Base-by-base conservation (phyloP, 1,140 invertebrate species). In the Trichonephila clavata region DNA sequence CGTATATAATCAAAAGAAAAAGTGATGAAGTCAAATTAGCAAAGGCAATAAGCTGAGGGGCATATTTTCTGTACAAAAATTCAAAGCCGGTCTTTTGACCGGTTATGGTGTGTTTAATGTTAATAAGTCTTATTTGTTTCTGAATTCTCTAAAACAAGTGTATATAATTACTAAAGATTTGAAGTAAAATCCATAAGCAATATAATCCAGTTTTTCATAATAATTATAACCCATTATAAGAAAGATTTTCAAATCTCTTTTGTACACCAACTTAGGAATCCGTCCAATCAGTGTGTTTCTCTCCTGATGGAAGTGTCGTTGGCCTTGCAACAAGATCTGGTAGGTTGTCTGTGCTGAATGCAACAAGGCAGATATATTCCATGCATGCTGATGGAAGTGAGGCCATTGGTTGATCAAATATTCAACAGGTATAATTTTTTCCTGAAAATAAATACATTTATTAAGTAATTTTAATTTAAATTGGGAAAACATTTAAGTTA, bases 321-420 rank as follows among this genome's bases (percentile, higher is more conserved):
- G 97, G 98, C 3, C 97, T 99, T 83, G 98, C 98, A 65, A 97
- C 97, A 92, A 96, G 97, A 59, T 97, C 96, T 80, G 98, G 98
- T 8, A 97, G 97, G 95, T 99, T 98, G 98, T 96, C 98, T 94
- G 97, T 98, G 2, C 97, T 98, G 95, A 98, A 99, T 95, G 97
- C 98, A n/a, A 97, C 98, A 0, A 95, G 98, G 60, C 98, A 99
- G 95, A 96, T 98, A 77, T 96, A 98, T 81, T 97, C 97, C 77
- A 96, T 97, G 94, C 97, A 98, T 95, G 97, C 96, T 1, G 98
- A 98, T 95, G 98, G 98, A 94, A 96, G 95, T 84, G 97, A 98
- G 95, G 97, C 97, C 60, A 97, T 98, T 95, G 98, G 97, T 96
- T 97, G 97, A 95, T 96, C 81, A 95, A 96, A 92, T 96, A 95